Conservation (phyloP, 2,797 vertebrate species). For the Anisognathus igniventris region DNA sequence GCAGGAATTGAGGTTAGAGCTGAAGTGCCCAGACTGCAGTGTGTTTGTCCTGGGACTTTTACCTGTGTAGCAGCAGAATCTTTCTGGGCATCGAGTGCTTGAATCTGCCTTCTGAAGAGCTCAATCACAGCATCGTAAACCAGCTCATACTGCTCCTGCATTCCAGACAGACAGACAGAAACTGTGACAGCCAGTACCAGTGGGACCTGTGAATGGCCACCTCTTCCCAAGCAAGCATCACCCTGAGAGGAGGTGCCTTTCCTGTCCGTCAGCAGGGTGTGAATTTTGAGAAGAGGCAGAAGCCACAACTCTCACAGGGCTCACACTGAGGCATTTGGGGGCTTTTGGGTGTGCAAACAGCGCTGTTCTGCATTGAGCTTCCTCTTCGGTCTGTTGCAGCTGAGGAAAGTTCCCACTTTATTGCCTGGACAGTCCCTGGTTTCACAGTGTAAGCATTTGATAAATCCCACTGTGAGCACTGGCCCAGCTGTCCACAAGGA, state of each 20-base stretch:
- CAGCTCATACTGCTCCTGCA: conserved; percentile 93
- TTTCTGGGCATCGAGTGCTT: conserved; percentile 56
- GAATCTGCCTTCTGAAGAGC: conserved; percentile 84
- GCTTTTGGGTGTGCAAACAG: not conserved
- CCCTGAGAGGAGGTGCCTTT: not conserved
- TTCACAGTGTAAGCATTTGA: accelerated
- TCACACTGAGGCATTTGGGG: not conserved
- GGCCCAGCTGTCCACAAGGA: not conserved
- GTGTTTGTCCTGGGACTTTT: not conserved
- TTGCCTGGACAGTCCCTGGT: not conserved
- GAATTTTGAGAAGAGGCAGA: not conserved
- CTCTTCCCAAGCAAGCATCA: not conserved
- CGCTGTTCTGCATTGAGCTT: not conserved
- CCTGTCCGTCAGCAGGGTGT: not conserved
- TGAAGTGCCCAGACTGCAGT: not conserved
- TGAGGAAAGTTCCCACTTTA: not conserved
- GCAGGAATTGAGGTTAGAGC: not conserved
- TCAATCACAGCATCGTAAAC: conserved; percentile 85
- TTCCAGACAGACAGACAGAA: not conserved
- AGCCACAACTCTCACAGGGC: not conserved
- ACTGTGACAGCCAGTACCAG: not conserved
- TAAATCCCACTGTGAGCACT: not conserved
- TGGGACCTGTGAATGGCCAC: not conserved
- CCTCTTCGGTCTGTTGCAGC: not conserved
- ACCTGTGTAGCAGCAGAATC: conserved; percentile 59